Base-by-base conservation (phyloP, 1,140 invertebrate genomes). In the Camponotus floridanus region DNA sequence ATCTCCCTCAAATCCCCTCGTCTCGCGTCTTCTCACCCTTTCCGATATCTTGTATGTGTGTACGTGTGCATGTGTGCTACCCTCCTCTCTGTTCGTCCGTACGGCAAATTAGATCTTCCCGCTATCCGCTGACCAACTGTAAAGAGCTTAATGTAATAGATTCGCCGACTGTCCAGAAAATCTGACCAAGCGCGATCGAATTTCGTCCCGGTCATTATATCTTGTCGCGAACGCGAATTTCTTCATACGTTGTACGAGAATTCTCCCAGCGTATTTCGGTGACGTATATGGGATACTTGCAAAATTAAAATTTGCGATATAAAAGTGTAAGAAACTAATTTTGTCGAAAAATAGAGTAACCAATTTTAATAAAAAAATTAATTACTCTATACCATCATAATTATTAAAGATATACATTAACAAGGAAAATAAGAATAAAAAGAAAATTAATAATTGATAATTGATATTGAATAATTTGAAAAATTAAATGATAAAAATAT, bases 111-210 rank as follows among this genome's bases (percentile, higher is more conserved):
- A 81, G 74, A 89, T 87, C 76, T 85, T 88, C 74, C 61, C 59
- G 45, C 73, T 76, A 79, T 85, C 67, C 74, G 74, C 61, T 85
- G 86, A 88, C 80, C 80, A 89, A 87, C 65, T 79, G 68, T 73
- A 76, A 87, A 87, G 86, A 79, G 86, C 87, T 89, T 85, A 89
- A 89, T 76, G 87, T 86, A 74, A 89, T 89, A 87, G 73, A 89
- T 89, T 85, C 86, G 67, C 86, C 67, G 48, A 89, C 71, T 76
- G 33, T 73, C 74, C 68, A 80, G 83, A 73, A 87, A 87, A 87
- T 86, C 71, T 87, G 68, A 87, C 76, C 81, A 76, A 78, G 59
- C 71, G n/a, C 21, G 67, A 87, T 85, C 81, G 61, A 81, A 15
- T 78, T 76, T 74, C 70, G 71, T 42, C 57, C 74, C n/a, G 26